Base-by-base conservation (phyloP, 2,113 vertebrate species). In the Clarias gariepinus region DNA sequence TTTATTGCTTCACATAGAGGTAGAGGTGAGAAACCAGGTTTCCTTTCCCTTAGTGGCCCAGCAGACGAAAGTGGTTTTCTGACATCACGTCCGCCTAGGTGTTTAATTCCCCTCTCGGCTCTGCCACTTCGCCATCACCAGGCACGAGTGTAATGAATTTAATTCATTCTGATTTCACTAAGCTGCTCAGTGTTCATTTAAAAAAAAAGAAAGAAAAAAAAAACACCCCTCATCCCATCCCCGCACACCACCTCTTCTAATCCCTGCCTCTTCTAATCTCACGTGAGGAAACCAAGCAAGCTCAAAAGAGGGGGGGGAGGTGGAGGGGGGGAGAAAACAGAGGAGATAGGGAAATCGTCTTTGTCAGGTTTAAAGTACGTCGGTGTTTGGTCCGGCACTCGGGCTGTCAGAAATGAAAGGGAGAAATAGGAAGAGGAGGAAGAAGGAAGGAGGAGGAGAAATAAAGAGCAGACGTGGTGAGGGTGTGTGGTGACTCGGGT, bases 141-240 rank as follows among this genome's bases (percentile, higher is more conserved):
- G 66, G 58, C 68, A 76, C 84, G 80, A 61, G 41, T 76, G 87
- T 91, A 92, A 93, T 90, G 90, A 92, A 91, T 92, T 93, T 88
- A 91, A 91, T 85, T 85, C 84, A 88, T 88, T 87, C 86, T 90
- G 87, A 92, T 92, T 89, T 88, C 13, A n/a, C 87, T 90, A 91
- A 89, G 89, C 90, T 88, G 90, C 91, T 93, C 90, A 90, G 85
- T 85, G 83, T 90, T 91, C 52, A 84, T 94, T 92, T 47, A 89
- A 90, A 88, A 91, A 90, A 85, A 87, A 88, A 82, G 79, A 81
- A 82, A 86, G 77, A 87, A 86, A 85, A 86, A 91, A 88, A 66
- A 1, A 33, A 33, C 25, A 19, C 71, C 71, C 83, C 83, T 81
- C 73, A 86, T 88, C 2, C 69, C 12, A 18, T 64, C 77, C 60